Conservation (phyloP, 2,797 vertebrate genomes). For the Tragelaphus eurycerus region DNA sequence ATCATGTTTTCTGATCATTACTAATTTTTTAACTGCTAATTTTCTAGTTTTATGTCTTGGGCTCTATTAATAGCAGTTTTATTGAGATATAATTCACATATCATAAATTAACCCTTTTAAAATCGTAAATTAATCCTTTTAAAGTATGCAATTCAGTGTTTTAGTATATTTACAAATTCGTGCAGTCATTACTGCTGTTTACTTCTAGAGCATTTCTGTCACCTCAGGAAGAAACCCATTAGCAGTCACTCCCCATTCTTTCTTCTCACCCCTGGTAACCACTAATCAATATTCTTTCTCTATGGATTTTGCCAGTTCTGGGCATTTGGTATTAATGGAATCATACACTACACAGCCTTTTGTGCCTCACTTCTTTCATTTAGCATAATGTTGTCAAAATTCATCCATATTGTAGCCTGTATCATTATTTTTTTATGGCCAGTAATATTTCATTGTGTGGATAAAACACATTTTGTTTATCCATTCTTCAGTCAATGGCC, state of each 20-base stretch:
- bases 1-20: neutral
- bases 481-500: neutral
- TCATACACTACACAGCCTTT: neutral
- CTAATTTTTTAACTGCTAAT: neutral
- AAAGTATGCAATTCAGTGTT: neutral
- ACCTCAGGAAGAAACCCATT: neutral
- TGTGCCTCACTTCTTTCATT: neutral
- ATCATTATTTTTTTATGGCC: neutral
- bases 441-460: neutral
- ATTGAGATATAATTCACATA: neutral
- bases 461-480: neutral
- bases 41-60: neutral
- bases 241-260: neutral
- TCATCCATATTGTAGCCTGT: neutral
- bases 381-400: neutral
- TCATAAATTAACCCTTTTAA: neutral
- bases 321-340: neutral
- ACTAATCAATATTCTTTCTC: neutral
- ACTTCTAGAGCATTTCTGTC: neutral
- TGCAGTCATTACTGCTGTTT: neutral
- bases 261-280: neutral
- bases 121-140: neutral
- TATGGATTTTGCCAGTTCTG: neutral
- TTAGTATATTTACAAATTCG: neutral
- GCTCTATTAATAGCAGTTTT: neutral